Percentiles rank a stretch among this genome's conserved stretches.
Conservation (phyloP, 2,888 invertebrate genomes). For the Hipparchia sbordonii region DNA sequence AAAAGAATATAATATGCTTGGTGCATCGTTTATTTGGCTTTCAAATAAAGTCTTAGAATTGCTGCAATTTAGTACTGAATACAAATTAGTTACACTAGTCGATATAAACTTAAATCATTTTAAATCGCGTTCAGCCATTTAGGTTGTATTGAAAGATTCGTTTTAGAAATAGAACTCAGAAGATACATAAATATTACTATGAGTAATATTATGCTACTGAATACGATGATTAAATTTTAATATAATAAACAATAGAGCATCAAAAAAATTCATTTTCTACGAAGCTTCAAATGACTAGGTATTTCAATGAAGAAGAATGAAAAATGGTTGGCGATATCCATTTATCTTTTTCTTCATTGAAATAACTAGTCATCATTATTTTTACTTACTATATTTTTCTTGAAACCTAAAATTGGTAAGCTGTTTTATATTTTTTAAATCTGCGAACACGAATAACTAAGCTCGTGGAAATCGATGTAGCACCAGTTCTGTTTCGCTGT, state of each 20-base stretch:
- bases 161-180: neutral
- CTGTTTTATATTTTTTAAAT: neutral
- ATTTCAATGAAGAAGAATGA: too few relatives aligned
- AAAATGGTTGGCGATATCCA: too few relatives aligned
- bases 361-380: too few relatives aligned
- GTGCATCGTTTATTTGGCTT: neutral
- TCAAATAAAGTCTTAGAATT: neutral
- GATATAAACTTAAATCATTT: constrained; percentile 9
- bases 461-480: neutral
- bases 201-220: neutral
- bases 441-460: constrained; percentile 1
- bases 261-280: too few relatives aligned
- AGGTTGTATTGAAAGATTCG: neutral
- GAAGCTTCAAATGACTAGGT: too few relatives aligned
- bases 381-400: too few relatives aligned
- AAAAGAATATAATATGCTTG: too few relatives aligned
- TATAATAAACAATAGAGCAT: too few relatives aligned
- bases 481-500: constrained; percentile 1
- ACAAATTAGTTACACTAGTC: constrained; percentile 1
- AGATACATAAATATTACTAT: neutral
- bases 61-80: constrained; percentile 13
- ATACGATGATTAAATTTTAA: too few relatives aligned
- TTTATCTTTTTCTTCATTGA: too few relatives aligned
- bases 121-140: constrained; percentile 6
- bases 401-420: too few relatives aligned